Evolutionary conservation across 2,888 invertebrate species (phyloP).

Genomic region (Dryobotodes eremita): DNA sequence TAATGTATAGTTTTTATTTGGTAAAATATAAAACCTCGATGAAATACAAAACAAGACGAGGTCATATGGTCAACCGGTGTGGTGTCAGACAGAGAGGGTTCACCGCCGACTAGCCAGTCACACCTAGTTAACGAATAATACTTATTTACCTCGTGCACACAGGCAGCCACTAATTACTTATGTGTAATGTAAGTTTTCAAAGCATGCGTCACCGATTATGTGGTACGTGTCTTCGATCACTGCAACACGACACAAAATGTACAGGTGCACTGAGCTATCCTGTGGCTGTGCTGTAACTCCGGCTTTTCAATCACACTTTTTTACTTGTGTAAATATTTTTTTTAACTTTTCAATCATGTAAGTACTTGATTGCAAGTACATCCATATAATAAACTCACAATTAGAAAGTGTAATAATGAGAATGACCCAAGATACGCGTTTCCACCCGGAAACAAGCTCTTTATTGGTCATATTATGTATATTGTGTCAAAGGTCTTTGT

Average conservation of each 20-base stretch:
- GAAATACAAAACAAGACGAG: not conserved
- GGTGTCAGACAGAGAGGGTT: not conserved
- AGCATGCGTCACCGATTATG: constrained; percentile 17
- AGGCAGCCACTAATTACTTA: constrained; percentile 14
- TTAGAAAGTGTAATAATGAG: constrained; percentile 41
- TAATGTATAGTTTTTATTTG: not conserved
- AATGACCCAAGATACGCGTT: constrained; percentile 51
- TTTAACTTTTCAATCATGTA: not conserved
- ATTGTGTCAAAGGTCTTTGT: constrained; percentile 64
- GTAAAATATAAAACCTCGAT: not conserved
- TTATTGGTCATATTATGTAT: constrained; percentile 3
- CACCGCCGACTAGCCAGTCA: constrained; percentile 4
- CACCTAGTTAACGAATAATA: not conserved
- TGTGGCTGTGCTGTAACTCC: not conserved
- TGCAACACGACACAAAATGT: not conserved
- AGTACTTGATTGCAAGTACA: too few species aligned
- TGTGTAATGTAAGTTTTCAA: not conserved
- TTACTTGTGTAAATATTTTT: not conserved
- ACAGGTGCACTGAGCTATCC: not conserved
- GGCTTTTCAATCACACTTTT: not conserved
- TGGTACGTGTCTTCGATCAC: not conserved
- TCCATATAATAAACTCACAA: constrained; percentile 3
- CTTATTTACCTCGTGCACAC: constrained; percentile 25
- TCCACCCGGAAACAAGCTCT: constrained; percentile 48
- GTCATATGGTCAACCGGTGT: not conserved